Evolutionary conservation across 1,140 invertebrate genomes (phyloP), one percentile per base, ranked within the genome.

Genomic region (Macrotrachela quadricornifera): DNA sequence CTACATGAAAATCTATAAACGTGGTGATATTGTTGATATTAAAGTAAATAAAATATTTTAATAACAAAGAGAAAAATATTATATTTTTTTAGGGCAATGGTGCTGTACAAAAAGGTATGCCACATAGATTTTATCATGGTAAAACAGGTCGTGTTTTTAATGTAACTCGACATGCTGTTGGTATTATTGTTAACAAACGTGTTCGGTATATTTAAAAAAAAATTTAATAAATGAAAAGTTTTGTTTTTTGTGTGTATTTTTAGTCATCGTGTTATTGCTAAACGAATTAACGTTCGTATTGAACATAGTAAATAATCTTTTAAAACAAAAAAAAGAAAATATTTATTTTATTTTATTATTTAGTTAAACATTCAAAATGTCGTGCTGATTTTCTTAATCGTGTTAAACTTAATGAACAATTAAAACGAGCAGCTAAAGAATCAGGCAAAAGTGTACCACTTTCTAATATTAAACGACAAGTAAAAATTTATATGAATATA

Each of bases 91-190:
- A 83, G 79, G 92, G 90, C 56, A 90, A 96, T 74, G 92, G 92
- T 64, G 91, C 91, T 51, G 86, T 97, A 6, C 92, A 99, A 69
- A 97, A 96, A 69, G 94, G 94, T 69, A 92, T 99, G 87, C 92
- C 94, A 30, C 83, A 91, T 75, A 97, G 96, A 72, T 84, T 78
- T 10, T 99, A 99, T 66, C 92, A 99, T 63, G 94, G 94, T 17
- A 94, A 90, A 71, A 99, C 94, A 57, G 92, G 92, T 12, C 77
- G 85, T 59, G 83, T 99, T 0, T 99, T 84, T 74, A 97, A 97
- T 63, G 92, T 99, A 0, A 95, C 91, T 16, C 80, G 81, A 51
- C 90, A 91, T 65, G 91, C 90, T 61, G 76, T 99, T 51, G 92
- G 94, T 63, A 83, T 99, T 15, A 88, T 96, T 67, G 92, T 99